Base-by-base conservation (phyloP, 2,888 invertebrate genomes). In the Lacanobia oleracea region DNA sequence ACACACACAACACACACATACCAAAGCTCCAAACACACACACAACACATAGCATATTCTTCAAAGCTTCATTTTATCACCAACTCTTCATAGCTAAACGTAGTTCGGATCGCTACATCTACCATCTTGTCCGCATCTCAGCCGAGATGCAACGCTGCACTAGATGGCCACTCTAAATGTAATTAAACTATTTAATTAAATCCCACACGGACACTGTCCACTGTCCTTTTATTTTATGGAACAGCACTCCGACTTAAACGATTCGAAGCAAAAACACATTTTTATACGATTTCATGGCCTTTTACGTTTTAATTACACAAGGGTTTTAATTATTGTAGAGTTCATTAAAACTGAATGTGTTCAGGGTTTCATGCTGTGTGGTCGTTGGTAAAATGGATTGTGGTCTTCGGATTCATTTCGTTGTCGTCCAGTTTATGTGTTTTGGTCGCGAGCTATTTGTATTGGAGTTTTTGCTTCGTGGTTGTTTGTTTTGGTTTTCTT, bases 161-260 rank as follows among this genome's bases (percentile, higher is more conserved):
- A 73, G 70, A 16, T 81, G 77, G 83, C 85, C 73, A 82, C 81
- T 85, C 79, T 86, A 82, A 88, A 87, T 91, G 87, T 89, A 91
- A 91, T 91, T 90, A 90, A 90, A 91, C 87, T 88, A 88, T 89
- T 89, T 87, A 91, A 90, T 90, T 87, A 87, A 91, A 87, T 79
- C 85, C 77, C 82, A 85, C 77, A 79, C 79, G 81, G 63, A 50
- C 43, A 12, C 62, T 66, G 82, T 75, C 75, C 73, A 75, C 45
- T 27, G 14, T 45, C 0, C 45, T 8, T 76, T 79, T 64, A 75
- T 75, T 82, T 73, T 78, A 78, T 70, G 54, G 60, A 68, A 53
- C 59, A 37, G 61, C 77, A 68, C 64, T 67, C 68, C 21, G 57
- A 56, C 66, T 75, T 81, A 79, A 84, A 84, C 77, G 80, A 77